A percentile compares a stretch with the other conserved stretches of the same genome.
Evolutionary conservation across 2,113 vertebrate genomes (phyloP).

Genomic region (Lagopus muta): DNA sequence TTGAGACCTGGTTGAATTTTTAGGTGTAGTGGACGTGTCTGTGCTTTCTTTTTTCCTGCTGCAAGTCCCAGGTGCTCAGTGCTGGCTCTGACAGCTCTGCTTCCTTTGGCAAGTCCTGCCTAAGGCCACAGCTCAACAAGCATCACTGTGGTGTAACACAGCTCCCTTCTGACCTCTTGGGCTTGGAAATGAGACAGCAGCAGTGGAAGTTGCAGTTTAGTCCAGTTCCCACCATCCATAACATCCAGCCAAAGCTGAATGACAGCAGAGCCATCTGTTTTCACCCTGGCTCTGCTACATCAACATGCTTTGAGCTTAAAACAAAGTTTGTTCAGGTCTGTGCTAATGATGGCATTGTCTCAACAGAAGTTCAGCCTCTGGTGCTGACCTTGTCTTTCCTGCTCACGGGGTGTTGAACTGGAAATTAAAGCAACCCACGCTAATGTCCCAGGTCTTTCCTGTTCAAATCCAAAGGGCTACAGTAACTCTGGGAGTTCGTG

Average conservation of each 20-base stretch:
- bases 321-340: background rate
- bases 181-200: background rate
- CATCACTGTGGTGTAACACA: fast-evolving
- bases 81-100: background rate
- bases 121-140: fast-evolving
- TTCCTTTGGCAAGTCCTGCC: fast-evolving
- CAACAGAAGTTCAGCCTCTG: background rate
- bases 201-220: background rate
- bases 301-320: background rate
- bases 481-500: background rate
- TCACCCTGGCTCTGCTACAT: background rate
- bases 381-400: slow-evolving; percentile 58
- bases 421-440: background rate
- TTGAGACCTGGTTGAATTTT: background rate
- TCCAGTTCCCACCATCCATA: background rate
- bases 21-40: background rate
- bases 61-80: fast-evolving
- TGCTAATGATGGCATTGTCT: background rate
- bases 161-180: background rate
- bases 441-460: background rate
- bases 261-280: background rate
- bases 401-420: background rate
- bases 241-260: fast-evolving
- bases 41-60: no score
- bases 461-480: fast-evolving